phyloP scores from a whole-genome alignment of 2,797 vertebrate genomes.

The Sandelia bainsii region DNA sequence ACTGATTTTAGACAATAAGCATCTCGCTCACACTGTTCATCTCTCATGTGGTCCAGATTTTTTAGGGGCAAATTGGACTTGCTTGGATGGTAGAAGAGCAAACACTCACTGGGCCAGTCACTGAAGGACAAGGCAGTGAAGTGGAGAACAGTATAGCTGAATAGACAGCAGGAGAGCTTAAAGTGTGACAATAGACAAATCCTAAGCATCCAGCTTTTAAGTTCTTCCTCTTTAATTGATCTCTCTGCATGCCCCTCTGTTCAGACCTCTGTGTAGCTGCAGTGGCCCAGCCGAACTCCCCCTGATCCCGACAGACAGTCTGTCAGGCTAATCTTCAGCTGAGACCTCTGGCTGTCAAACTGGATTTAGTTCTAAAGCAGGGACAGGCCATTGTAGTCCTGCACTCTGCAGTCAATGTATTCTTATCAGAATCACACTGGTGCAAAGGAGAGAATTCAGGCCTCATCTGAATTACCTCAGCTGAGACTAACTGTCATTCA shows the following conservation, averaged over 20 bases:
- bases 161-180: conserved; percentile 17
- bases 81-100: conserved; percentile 14
- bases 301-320: conserved; percentile 74
- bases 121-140: conserved; percentile 23
- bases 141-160: conserved; percentile 17
- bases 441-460: conserved; percentile 13
- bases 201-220: conserved; percentile 29
- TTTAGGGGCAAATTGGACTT: conserved; percentile 16
- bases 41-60: conserved; percentile 24
- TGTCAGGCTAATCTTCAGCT: conserved; percentile 74
- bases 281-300: conserved; percentile 30
- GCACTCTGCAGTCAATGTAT: conserved; percentile 25
- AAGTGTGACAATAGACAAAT: conserved; percentile 23
- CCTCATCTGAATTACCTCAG: conserved; percentile 8
- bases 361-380: conserved; percentile 71
- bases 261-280: conserved; percentile 21
- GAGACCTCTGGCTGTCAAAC: conserved; percentile 75
- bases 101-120: conserved; percentile 22
- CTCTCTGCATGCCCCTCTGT: conserved; percentile 23
- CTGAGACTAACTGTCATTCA: no score
- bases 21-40: conserved; percentile 20
- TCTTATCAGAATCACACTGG: conserved; percentile 31
- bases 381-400: conserved; percentile 44
- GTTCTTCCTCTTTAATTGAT: conserved; percentile 33
- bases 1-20: conserved; percentile 20